phyloP scores from a whole-genome alignment of 2,888 invertebrate species.

The Amblyjoppa proteus region DNA sequence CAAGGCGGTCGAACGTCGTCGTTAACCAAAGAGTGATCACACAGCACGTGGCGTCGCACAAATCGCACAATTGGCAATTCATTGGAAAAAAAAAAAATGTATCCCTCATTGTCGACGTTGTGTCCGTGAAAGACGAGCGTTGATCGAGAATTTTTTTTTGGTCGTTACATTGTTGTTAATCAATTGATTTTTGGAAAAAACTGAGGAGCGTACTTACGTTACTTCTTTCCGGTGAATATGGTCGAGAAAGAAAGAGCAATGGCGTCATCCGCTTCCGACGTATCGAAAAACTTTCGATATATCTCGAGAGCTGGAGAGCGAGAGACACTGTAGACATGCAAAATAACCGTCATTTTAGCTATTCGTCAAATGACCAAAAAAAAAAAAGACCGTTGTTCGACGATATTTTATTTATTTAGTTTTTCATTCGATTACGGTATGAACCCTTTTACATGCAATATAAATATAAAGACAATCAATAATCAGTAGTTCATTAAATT shows the following conservation, averaged over 20 bases:
- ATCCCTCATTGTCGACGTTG: neutral
- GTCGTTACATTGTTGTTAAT: neutral
- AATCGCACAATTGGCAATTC: slow-evolving; percentile 26
- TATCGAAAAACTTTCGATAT: slow-evolving; percentile 45
- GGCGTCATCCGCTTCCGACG: slow-evolving; percentile 49
- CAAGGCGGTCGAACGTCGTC: neutral
- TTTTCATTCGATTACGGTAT: no score
- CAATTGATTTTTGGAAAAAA: neutral
- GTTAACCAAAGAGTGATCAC: slow-evolving; percentile 62
- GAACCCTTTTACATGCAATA: no score
- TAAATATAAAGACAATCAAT: no score
- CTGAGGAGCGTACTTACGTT: slow-evolving; percentile 74
- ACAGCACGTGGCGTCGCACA: slow-evolving; percentile 65
- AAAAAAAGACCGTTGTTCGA: no score
- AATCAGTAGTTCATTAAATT: no score
- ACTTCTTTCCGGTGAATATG: slow-evolving; percentile 73
- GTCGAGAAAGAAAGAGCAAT: slow-evolving; percentile 76
- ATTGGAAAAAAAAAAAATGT: neutral
- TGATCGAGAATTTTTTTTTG: neutral
- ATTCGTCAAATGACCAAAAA: no score
- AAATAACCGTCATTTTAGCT: no score
- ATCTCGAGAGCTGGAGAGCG: slow-evolving; percentile 28
- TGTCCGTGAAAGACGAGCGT: neutral
- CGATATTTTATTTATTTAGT: no score
- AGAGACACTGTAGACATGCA: no score